These are phyloP conservation scores for Caretta caretta DNA, from an alignment of 2,113 vertebrate species.

Conservation along the genomic window DNA sequence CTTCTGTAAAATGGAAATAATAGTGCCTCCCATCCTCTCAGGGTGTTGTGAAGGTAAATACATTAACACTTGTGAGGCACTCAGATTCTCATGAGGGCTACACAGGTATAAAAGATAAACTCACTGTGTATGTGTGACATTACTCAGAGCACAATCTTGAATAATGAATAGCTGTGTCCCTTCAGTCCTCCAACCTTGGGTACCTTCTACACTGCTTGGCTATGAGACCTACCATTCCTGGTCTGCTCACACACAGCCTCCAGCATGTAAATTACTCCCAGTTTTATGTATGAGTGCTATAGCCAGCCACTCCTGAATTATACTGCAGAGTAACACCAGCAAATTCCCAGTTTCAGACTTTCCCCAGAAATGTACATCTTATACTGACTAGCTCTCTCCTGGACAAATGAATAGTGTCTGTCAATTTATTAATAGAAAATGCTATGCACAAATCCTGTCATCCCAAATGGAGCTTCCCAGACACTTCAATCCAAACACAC, in stretches of 20 bases:
- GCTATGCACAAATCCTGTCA: neutral
- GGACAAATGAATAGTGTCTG: neutral
- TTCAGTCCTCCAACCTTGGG: neutral
- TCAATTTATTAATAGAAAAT: neutral
- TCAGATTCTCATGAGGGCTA: no score
- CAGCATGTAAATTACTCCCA: neutral
- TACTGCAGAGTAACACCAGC: neutral
- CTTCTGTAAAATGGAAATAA: neutral
- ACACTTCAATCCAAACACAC: neutral
- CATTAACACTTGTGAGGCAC: no score
- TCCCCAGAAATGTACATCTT: neutral
- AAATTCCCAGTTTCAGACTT: neutral
- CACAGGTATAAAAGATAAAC: no score
- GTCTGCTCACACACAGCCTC: neutral
- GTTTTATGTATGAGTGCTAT: neutral
- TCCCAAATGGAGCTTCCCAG: neutral
- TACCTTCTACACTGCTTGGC: neutral
- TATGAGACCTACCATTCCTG: neutral
- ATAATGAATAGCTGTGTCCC: neutral
- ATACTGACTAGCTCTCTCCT: neutral
- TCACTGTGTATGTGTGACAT: neutral
- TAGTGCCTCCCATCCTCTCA: neutral
- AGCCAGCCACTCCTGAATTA: neutral
- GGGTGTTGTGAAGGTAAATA: neutral
- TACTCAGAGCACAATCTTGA: neutral